phyloP scores from a whole-genome alignment of 2,113 vertebrate genomes.

The Glaucidium brasilianum region DNA sequence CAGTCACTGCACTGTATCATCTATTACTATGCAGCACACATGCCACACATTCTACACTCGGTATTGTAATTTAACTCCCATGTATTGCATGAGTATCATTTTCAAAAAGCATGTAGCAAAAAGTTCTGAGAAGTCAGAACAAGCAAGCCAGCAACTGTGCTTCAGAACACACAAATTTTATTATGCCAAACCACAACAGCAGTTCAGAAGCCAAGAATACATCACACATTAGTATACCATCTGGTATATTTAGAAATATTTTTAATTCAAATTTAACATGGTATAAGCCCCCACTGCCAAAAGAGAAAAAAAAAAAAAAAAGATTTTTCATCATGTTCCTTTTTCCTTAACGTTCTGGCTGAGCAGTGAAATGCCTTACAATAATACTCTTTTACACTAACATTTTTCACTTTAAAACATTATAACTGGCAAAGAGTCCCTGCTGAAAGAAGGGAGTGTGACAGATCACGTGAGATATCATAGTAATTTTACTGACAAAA shows the following conservation, averaged over 20 bases:
- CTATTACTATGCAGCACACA: background rate
- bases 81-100: background rate
- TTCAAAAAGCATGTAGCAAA: background rate
- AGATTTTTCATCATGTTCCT: background rate
- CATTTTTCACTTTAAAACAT: background rate
- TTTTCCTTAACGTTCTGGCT: background rate
- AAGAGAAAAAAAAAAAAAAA: background rate
- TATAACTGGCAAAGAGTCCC: constrained; percentile 6
- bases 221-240: background rate
- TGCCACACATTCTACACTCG: background rate
- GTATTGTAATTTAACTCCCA: background rate
- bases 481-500: constrained; percentile 65
- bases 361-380: background rate
- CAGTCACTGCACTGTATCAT: background rate
- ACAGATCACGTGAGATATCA: constrained; percentile 67
- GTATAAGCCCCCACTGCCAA: too few relatives aligned
- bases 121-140: background rate
- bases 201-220: background rate
- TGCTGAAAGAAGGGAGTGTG: constrained; percentile 8
- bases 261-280: background rate
- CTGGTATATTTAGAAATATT: background rate
- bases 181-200: background rate
- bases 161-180: background rate
- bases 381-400: background rate
- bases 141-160: background rate